phyloP scores from a whole-genome alignment of 2,113 vertebrate genomes.

The Gymnarchus niloticus region DNA sequence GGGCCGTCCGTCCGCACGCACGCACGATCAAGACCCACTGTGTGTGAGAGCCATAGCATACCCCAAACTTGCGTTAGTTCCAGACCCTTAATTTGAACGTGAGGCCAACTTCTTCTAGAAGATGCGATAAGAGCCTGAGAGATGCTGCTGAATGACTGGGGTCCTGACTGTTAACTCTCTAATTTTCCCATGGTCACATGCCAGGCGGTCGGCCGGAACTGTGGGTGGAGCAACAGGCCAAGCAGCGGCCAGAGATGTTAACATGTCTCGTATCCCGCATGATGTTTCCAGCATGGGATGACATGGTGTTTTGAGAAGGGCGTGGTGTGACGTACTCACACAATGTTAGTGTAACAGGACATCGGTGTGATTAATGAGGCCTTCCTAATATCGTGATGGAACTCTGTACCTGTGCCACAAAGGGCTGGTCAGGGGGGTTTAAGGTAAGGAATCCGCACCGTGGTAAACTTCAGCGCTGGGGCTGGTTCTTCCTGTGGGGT shows the following conservation, averaged over 20 bases:
- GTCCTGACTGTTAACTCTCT: neutral
- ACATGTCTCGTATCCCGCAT: neutral
- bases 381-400: neutral
- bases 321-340: neutral
- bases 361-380: slow-evolving; percentile 3
- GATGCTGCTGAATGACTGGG: neutral
- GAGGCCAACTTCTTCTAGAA: too few species aligned
- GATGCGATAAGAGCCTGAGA: too few species aligned
- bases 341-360: neutral
- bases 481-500: too few species aligned
- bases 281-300: neutral
- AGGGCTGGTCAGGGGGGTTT: too few species aligned
- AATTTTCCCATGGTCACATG: neutral
- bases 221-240: neutral
- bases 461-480: too few species aligned
- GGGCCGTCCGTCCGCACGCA: neutral
- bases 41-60: too few species aligned
- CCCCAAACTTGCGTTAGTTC: too few species aligned
- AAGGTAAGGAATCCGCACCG: too few species aligned
- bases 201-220: neutral
- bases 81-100: too few species aligned
- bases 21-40: too few species aligned
- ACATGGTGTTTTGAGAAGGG: neutral
- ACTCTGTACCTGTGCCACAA: neutral
- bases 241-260: neutral